These are phyloP conservation scores for Pseudococcus jackbeardsleyi DNA, from an alignment of 2,888 invertebrate genomes.

Conservation along the genomic window DNA sequence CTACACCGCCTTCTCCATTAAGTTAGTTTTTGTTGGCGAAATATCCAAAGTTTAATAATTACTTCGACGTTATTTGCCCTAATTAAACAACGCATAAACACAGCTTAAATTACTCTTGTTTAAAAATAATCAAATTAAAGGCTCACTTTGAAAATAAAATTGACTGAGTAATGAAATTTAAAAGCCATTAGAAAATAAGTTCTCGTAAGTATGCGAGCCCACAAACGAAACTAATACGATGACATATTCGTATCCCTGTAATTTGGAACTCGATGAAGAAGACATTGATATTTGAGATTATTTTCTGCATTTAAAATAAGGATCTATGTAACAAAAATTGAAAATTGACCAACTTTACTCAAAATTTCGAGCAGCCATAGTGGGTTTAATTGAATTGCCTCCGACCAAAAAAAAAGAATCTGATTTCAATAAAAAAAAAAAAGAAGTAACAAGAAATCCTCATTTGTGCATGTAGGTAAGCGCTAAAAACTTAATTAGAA, in stretches of 20 bases:
- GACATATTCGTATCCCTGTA: neutral
- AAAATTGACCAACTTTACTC: too few species aligned
- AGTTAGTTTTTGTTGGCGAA: slow-evolving; percentile 25
- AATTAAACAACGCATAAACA: slow-evolving; percentile 55
- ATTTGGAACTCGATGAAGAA: neutral
- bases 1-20: slow-evolving; percentile 15
- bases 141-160: slow-evolving; percentile 39
- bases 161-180: slow-evolving; percentile 51
- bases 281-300: neutral
- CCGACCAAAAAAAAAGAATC: too few species aligned
- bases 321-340: too few species aligned
- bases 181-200: slow-evolving; percentile 49
- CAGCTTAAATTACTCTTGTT: slow-evolving; percentile 35
- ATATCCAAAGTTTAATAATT: slow-evolving; percentile 41
- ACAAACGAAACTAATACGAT: neutral
- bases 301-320: neutral
- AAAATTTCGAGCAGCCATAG: too few species aligned
- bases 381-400: too few species aligned
- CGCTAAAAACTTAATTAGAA: too few species aligned
- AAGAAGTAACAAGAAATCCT: too few species aligned
- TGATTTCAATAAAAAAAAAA: too few species aligned
- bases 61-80: slow-evolving; percentile 36
- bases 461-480: too few species aligned
- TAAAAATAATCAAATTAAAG: slow-evolving; percentile 52
- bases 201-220: neutral